Evolutionary conservation across 2,888 invertebrate species (phyloP), one percentile per base, ranked within the genome.

Genomic region (Brenthis hecate): DNA sequence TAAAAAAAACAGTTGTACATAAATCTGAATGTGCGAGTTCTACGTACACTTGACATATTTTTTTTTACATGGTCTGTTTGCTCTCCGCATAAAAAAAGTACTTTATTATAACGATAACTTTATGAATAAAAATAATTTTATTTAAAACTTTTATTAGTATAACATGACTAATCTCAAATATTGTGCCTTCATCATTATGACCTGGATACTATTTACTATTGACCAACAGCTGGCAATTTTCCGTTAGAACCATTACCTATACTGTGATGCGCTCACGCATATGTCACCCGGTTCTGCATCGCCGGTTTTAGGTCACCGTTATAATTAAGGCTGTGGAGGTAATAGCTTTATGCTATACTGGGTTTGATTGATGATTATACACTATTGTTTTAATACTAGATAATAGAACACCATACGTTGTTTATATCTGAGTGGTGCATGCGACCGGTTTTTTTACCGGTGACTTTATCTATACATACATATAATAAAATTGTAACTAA

Each of bases 271-370:
- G 75, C 78, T 80, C 80, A 79, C 72, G 77, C 81, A 77, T 85
- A 85, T 86, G 86, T 84, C 84, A 84, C 82, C 76, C 73, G 74
- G 82, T 77, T 81, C 77, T 78, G 84, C 82, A 75, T 78, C 81
- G 79, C 74, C 78, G 81, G 76, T 75, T 74, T 55, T 69, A 53
- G 53, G 56, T 67, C 56, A 68, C 76, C 75, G 76, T 76, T 76
- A 75, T 73, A 70, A 74, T 73, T 73, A 65, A 66, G 64, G 48
- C 56, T 62, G 62, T 64, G 60, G 16, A 55, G 55, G 58, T 70
- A 65, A 65, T 70, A 58, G 23, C 55, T 63, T 56, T 56, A 53
- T 68, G 54, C 47, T 55, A 28, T 61, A 69, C 56, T 36, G 16
- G n/a, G 14, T 23, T 48, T 54, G 60, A 55, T 36, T 23, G 13